These are phyloP conservation scores for Autographa pulchrina DNA, from an alignment of 2,888 invertebrate genomes.

Conservation along the genomic window DNA sequence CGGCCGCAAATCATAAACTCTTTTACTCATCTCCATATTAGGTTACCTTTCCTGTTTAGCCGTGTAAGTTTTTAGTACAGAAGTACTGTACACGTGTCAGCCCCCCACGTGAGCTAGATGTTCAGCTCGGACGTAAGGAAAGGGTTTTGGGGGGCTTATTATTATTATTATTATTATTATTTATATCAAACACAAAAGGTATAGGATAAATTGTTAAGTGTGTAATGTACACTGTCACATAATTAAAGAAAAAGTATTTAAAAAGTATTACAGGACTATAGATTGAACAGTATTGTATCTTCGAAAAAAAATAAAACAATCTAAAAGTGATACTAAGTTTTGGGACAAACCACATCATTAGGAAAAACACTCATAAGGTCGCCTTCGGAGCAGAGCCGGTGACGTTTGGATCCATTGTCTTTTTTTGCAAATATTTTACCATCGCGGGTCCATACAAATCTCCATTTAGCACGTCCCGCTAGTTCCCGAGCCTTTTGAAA, in stretches of 20 bases:
- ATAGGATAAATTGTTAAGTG: too few species aligned
- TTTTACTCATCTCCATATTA: background rate
- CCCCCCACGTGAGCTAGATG: slow-evolving; percentile 13
- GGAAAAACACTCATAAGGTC: slow-evolving; percentile 8
- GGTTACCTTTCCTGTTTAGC: slow-evolving; percentile 19
- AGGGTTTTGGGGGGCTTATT: too few species aligned
- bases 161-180: background rate
- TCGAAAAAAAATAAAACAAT: too few species aligned
- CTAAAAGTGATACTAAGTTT: background rate
- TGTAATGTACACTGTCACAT: too few species aligned
- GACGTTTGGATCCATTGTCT: background rate
- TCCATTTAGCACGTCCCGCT: slow-evolving; percentile 12
- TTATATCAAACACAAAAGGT: too few species aligned
- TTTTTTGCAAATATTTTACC: slow-evolving; percentile 4
- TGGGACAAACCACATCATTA: background rate
- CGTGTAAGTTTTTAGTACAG: slow-evolving; percentile 22
- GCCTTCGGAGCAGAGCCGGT: background rate
- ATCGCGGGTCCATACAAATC: slow-evolving; percentile 18
- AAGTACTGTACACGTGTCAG: slow-evolving; percentile 26
- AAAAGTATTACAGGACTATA: too few species aligned
- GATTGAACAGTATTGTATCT: too few species aligned
- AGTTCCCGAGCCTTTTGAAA: slow-evolving; percentile 11
- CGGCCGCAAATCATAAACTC: background rate
- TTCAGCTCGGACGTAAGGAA: slow-evolving; percentile 32
- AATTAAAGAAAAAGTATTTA: too few species aligned